These are phyloP conservation scores for Actinemys pallida DNA, from an alignment of 2,113 vertebrate genomes.

Conservation along the genomic window DNA sequence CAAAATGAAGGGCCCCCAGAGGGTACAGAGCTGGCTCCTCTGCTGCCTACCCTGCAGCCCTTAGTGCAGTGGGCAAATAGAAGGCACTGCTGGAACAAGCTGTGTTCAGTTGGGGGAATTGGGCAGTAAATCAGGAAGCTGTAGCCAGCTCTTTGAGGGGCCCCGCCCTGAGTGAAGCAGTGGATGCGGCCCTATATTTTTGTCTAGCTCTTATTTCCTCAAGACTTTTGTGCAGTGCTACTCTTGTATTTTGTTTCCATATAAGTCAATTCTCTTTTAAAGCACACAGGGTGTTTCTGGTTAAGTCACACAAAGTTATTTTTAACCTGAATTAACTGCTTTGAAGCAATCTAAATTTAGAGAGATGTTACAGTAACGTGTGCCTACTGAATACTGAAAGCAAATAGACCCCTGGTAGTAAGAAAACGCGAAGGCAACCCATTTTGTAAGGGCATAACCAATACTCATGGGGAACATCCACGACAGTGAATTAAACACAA, in stretches of 20 bases:
- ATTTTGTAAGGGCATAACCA: constrained; percentile 1
- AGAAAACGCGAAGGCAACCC: background rate
- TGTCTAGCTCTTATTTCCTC: background rate
- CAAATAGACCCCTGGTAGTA: background rate
- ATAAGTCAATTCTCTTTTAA: background rate
- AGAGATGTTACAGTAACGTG: background rate
- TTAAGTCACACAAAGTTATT: constrained; percentile 1
- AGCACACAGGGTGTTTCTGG: background rate
- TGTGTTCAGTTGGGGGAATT: background rate
- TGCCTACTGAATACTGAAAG: constrained; percentile 4
- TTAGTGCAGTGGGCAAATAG: background rate
- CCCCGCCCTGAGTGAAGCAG: background rate
- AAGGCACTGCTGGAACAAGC: background rate
- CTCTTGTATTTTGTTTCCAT: background rate
- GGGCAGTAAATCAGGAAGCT: background rate
- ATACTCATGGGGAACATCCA: background rate
- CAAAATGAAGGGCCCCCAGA: background rate
- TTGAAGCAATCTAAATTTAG: constrained; percentile 9
- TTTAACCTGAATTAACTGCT: background rate
- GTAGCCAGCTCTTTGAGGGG: background rate
- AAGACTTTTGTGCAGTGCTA: background rate
- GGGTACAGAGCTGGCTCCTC: background rate
- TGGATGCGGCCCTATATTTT: background rate
- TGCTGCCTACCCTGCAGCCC: background rate
- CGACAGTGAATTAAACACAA: constrained; percentile 36